Evolutionary conservation across 2,113 vertebrate species (phyloP).

Genomic region (Dicerorhinus sumatrensis): DNA sequence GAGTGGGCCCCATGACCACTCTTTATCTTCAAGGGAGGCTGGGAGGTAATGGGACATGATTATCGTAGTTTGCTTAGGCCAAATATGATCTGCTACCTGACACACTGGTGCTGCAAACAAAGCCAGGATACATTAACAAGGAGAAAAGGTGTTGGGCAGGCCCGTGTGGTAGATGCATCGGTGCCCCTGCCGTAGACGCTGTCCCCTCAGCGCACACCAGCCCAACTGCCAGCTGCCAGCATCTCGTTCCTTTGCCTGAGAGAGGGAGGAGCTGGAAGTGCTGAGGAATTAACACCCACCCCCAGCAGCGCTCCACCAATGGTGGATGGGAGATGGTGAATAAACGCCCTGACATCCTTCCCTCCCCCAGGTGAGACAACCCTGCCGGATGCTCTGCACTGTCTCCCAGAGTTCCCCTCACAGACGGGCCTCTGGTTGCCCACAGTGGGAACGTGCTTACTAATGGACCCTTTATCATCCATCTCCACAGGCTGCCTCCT

Average conservation of each 20-base stretch:
- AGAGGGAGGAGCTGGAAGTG: not conserved
- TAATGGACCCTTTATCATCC: not conserved
- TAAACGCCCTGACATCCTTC: not conserved
- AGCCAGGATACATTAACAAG: no score
- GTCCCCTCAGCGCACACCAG: not conserved
- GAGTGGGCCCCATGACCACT: fast-evolving
- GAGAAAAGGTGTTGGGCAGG: no score
- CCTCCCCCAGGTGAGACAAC: no score
- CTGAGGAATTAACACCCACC: no score
- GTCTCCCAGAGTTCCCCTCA: fast-evolving
- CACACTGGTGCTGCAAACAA: not conserved
- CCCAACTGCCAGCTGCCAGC: not conserved
- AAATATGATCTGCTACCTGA: not conserved
- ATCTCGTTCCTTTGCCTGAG: fast-evolving
- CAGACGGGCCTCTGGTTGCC: fast-evolving
- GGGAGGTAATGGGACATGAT: not conserved
- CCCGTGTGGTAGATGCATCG: fast-evolving
- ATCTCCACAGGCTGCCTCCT: no score
- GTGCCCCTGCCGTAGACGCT: fast-evolving
- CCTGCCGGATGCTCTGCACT: not conserved
- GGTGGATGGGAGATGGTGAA: not conserved
- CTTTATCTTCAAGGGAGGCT: not conserved
- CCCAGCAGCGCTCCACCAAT: not conserved
- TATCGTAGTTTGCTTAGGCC: not conserved
- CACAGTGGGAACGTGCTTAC: no score